phyloP scores from a whole-genome alignment of 2,113 vertebrate genomes.

The Crotalus helleri region DNA sequence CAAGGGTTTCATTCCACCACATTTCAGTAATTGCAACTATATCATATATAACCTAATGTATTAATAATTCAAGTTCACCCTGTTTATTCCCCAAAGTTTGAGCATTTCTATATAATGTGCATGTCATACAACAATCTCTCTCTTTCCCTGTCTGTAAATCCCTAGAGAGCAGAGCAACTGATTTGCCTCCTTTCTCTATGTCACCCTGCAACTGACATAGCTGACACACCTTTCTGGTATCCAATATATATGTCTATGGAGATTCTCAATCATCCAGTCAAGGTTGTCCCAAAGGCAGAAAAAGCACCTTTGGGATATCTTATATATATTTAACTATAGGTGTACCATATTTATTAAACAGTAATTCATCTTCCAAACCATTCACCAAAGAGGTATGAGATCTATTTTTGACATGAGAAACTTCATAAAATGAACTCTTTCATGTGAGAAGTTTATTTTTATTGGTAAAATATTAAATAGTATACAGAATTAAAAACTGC shows the following conservation, averaged over 20 bases:
- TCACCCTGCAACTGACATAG: neutral
- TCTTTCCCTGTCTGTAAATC: neutral
- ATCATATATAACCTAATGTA: too few relatives aligned
- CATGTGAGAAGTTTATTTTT: slow-evolving; percentile 80
- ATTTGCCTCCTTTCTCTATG: neutral
- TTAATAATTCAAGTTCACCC: too few relatives aligned
- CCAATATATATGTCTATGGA: neutral
- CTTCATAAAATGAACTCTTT: slow-evolving; percentile 67
- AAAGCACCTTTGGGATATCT: neutral
- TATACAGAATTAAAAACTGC: slow-evolving; percentile 86
- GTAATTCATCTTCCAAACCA: neutral
- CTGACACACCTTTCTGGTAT: neutral
- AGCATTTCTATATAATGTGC: neutral
- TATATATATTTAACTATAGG: neutral
- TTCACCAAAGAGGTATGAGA: slow-evolving; percentile 10
- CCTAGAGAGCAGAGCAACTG: neutral
- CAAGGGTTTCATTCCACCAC: too few relatives aligned
- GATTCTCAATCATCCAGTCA: neutral
- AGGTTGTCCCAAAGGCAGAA: neutral
- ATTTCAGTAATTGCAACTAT: too few relatives aligned
- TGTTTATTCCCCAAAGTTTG: too few relatives aligned
- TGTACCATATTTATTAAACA: neutral
- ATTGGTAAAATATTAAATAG: slow-evolving; percentile 87
- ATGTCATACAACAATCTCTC: neutral
- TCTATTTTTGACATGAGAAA: slow-evolving; percentile 58